A percentile compares a stretch with the other conserved stretches of the same genome.
These are phyloP conservation scores for Cassiopea xamachana DNA, from an alignment of 30 jellyfish, hydroid and myxozoan species.

Conservation along the genomic window DNA sequence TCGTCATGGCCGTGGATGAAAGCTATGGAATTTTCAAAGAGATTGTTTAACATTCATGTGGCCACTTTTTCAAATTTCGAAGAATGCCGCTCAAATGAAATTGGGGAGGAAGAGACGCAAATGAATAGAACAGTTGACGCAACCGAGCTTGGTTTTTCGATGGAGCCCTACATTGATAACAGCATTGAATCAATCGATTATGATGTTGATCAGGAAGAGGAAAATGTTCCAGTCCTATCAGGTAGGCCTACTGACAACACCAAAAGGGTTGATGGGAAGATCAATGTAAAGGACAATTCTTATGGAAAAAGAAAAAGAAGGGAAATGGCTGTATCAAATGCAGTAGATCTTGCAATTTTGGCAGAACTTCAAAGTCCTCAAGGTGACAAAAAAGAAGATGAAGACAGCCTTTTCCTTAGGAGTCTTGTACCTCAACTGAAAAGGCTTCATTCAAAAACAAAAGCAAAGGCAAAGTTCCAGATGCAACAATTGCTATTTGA, in stretches of 20 bases:
- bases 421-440: constrained; percentile 51
- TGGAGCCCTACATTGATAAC: constrained; percentile 6
- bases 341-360: constrained; percentile 35
- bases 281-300: constrained; percentile 3
- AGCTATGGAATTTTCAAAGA: constrained; percentile 38
- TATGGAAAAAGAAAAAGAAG: constrained; percentile 48
- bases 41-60: background rate
- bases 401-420: constrained; percentile 43
- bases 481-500: constrained; percentile 53
- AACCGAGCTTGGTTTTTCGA: constrained; percentile 16
- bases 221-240: background rate
- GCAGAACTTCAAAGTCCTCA: constrained; percentile 35
- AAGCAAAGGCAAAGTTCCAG: constrained; percentile 53
- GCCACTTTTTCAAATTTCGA: constrained; percentile 29
- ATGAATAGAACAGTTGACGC: constrained; percentile 6
- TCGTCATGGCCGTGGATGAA: constrained; percentile 38
- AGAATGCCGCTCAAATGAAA: background rate
- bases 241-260: background rate
- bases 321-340: constrained; percentile 24
- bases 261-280: background rate
- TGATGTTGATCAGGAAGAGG: constrained; percentile 13
- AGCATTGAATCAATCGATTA: constrained; percentile 21
- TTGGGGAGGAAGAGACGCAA: constrained; percentile 9
- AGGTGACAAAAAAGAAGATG: constrained; percentile 15
- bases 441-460: constrained; percentile 29